phyloP scores from a whole-genome alignment of 2,113 vertebrate genomes.

The Stomatorhinus ivindoensis region DNA sequence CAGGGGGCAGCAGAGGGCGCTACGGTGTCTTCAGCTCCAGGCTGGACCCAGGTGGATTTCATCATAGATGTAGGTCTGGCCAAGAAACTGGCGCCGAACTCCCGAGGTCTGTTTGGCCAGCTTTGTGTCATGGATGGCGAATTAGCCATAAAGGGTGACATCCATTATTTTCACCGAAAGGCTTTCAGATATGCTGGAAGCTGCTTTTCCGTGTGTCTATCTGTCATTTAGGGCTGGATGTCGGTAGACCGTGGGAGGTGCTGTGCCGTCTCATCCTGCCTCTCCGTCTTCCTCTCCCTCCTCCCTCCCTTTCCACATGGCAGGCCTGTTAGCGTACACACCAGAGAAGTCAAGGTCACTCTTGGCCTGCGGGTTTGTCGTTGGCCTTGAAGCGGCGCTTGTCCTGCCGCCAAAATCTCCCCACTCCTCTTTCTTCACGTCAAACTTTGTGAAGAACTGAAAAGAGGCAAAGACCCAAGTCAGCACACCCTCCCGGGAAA shows the following conservation, averaged over 20 bases:
- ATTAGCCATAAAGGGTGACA: not conserved
- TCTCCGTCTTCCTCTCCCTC: not conserved
- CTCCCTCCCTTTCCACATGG: not conserved
- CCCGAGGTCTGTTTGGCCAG: not conserved
- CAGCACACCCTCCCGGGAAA: slow-evolving; percentile 55
- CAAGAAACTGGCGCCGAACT: not conserved
- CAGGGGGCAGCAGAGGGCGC: not conserved
- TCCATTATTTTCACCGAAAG: not conserved
- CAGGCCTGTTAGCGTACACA: not conserved
- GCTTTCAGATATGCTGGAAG: not conserved
- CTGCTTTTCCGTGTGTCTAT: not conserved
- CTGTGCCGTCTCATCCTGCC: not conserved
- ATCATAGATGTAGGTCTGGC: not conserved
- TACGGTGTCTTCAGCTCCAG: not conserved
- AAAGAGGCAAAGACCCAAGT: slow-evolving; percentile 50
- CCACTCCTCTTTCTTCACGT: slow-evolving; percentile 17
- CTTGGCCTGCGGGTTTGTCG: slow-evolving; percentile 28
- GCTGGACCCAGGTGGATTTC: not conserved
- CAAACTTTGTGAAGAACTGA: slow-evolving; percentile 32
- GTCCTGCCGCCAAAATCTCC: slow-evolving; percentile 29
- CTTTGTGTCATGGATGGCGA: not conserved
- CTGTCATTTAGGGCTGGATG: not conserved
- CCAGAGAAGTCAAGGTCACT: slow-evolving; percentile 30
- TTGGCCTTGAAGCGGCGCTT: slow-evolving; percentile 23
- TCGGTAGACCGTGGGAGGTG: not conserved